Evolutionary conservation across 2,888 invertebrate genomes (phyloP).

Genomic region (Steinernema carpocapsae): DNA sequence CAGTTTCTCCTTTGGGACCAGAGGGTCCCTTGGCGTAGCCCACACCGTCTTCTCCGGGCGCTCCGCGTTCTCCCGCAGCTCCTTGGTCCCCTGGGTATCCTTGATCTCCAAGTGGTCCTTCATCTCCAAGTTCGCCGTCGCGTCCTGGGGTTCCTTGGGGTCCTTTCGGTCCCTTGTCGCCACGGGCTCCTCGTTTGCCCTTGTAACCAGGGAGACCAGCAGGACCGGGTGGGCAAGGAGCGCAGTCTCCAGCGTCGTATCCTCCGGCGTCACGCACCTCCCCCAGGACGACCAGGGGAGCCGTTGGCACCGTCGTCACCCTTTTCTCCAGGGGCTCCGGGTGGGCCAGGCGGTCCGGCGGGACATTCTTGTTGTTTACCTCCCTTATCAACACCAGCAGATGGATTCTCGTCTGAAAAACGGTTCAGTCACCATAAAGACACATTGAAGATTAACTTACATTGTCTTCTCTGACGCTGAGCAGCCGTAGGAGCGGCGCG

Average conservation of each 20-base stretch:
- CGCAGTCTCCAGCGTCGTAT: conserved; percentile 38
- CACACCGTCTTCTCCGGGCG: conserved; percentile 59
- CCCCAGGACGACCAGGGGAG: conserved; percentile 32
- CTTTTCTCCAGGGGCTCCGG: conserved; percentile 13
- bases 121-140: conserved; percentile 59
- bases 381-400: background rate
- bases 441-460: too few species aligned
- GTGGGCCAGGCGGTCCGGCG: conserved; percentile 53
- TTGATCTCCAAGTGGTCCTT: conserved; percentile 62
- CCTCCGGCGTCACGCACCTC: too few species aligned
- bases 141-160: conserved; percentile 53
- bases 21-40: conserved; percentile 57
- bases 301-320: conserved; percentile 10
- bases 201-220: conserved; percentile 64
- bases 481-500: too few species aligned
- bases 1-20: conserved; percentile 57
- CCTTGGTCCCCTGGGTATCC: conserved; percentile 61
- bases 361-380: conserved; percentile 42
- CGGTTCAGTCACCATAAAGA: background rate
- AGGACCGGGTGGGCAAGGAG: conserved; percentile 62
- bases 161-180: conserved; percentile 61
- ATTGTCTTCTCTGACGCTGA: conserved; percentile 46
- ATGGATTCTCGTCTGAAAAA: background rate
- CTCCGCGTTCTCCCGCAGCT: conserved; percentile 56
- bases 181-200: conserved; percentile 63